Percentiles rank a stretch among this genome's conserved stretches.
Conservation (phyloP, 2,113 vertebrate genomes). For the Heteronetta atricapilla region DNA sequence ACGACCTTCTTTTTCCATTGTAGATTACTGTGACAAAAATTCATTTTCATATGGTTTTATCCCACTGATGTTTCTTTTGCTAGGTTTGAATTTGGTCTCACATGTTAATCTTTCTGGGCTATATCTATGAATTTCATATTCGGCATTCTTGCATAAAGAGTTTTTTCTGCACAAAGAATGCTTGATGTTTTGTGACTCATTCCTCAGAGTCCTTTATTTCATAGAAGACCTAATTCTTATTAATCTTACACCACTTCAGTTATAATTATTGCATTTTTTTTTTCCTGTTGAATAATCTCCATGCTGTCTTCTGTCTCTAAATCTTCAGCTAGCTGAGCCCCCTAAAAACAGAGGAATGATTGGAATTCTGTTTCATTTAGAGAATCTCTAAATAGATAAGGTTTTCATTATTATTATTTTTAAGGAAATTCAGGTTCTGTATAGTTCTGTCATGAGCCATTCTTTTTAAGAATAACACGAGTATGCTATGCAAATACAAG, state of each 20-base stretch:
- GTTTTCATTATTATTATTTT: neutral
- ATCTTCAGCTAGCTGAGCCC: neutral
- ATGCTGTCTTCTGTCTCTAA: conserved; percentile 6
- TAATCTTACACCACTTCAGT: neutral
- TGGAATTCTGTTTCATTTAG: conserved; percentile 40
- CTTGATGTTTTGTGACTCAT: neutral
- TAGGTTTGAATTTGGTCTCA: neutral
- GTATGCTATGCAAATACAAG: neutral
- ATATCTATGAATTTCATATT: neutral
- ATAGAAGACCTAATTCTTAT: neutral
- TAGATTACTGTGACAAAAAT: neutral
- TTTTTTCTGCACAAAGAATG: neutral
- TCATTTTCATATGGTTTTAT: neutral
- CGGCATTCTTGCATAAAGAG: neutral
- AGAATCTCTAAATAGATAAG: conserved; percentile 13
- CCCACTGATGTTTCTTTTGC: neutral
- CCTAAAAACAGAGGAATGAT: neutral
- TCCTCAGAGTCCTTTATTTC: neutral
- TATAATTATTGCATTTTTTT: conserved; percentile 41
- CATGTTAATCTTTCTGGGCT: neutral
- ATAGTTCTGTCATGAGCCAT: neutral
- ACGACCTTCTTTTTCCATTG: neutral
- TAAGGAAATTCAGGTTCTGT: neutral
- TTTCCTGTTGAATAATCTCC: conserved; percentile 4
- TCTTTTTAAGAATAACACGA: neutral